Base-by-base conservation (phyloP, 92 coral and sea anemone species). In the Muricea muricata region DNA sequence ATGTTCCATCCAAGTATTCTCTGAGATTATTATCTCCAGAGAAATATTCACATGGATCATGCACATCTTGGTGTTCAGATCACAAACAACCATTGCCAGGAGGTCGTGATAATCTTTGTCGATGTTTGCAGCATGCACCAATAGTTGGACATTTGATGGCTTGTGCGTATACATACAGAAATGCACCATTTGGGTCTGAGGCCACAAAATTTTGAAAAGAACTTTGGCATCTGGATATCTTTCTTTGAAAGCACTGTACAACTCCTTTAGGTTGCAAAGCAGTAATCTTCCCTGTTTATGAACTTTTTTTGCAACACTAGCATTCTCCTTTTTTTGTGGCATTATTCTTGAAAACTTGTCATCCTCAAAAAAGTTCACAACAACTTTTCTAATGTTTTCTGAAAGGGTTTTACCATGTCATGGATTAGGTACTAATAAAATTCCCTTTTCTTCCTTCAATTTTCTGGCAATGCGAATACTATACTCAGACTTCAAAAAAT, bases 401-500 rank as follows among this genome's bases (percentile, higher is more conserved):
- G 12, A 20, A 65, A 80, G 85, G 11, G 75, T 34, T 40, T 80
- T 80, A 24, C 72, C 85, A 29, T 26, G 41, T 57, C 67, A 45
- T 46, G 61, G 75, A 65, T 81, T 71, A 29, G 85, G 85, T 31
- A 65, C 57, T 66, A 35, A 71, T 54, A 81, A 25, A 65, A 81
- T 81, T 41, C 85, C 85, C 65, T 81, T 58, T 66, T 81, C 78
- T 52, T 52, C 26, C 7, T 52, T 52, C 60, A 52, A 52, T 52
- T 52, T 21, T 3, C 60, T 18, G 1, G 85, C 78, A 24, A 30
- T 26, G 56, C 78, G 66, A 42, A 81, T 73, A 54, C 30, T 81
- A 46, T 81, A 63, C 31, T 81, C 85, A 2, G 85, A 80, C 77
- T 25, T 61, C 75, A 63, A 80, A 65, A 47, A 63, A 69, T 10